Percentiles rank a stretch among this genome's conserved stretches.
These are phyloP conservation scores for Altica lythri DNA, from an alignment of 2,888 invertebrate species.

Conservation along the genomic window DNA sequence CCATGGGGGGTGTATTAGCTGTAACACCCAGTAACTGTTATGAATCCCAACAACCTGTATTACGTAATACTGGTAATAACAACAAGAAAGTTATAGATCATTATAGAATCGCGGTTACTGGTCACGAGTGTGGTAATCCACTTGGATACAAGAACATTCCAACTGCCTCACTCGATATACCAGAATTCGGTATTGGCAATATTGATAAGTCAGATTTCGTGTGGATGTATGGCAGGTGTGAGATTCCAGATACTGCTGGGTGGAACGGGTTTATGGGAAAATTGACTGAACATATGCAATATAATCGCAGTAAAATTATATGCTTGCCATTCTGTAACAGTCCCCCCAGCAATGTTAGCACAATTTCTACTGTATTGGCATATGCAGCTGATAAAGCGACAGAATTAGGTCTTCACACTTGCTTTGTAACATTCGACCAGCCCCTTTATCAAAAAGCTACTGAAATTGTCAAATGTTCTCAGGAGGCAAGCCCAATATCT, in stretches of 20 bases:
- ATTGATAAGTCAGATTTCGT: background rate
- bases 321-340: background rate
- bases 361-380: background rate
- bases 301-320: background rate
- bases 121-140: background rate
- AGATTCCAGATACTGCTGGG: background rate
- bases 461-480: background rate
- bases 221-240: background rate
- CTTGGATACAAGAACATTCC: background rate
- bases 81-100: background rate
- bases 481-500: background rate
- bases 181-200: background rate
- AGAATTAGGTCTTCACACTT: background rate
- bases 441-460: background rate
- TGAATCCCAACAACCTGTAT: background rate
- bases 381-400: background rate
- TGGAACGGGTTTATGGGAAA: conserved; percentile 1
- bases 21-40: background rate
- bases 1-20: background rate
- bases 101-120: background rate
- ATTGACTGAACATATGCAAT: background rate
- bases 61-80: background rate
- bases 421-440: background rate
- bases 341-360: background rate
- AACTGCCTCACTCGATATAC: conserved; percentile 1